Conservation (phyloP, 2,888 invertebrate genomes). For the Drosophila lacicola region DNA sequence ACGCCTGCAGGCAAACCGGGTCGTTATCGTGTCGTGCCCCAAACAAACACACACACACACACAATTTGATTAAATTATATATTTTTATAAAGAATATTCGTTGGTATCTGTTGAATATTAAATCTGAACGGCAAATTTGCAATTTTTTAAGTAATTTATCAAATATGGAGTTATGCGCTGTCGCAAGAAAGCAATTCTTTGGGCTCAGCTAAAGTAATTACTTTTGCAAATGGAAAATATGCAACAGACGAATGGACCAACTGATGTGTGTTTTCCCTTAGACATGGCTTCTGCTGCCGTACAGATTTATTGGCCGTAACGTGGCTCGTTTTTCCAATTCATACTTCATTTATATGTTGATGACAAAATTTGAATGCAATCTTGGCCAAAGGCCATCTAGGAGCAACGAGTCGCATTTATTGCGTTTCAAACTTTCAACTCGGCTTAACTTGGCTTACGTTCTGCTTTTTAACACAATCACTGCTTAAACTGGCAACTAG, state of each 20-base stretch:
- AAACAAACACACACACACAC: constrained; percentile 18
- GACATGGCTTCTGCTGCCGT: constrained; percentile 1
- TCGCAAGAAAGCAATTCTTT: constrained; percentile 40
- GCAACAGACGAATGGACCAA: constrained; percentile 6
- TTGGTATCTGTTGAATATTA: constrained; percentile 51
- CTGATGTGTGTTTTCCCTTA: constrained; percentile 10
- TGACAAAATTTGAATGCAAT: constrained; percentile 81
- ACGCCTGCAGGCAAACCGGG: constrained; percentile 61
- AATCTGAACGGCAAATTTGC: constrained; percentile 26
- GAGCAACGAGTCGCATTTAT: constrained; percentile 44
- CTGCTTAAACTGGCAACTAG: constrained; percentile 2
- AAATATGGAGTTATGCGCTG: constrained; percentile 34
- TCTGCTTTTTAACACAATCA: constrained; percentile 8
- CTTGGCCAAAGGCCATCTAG: constrained; percentile 60
- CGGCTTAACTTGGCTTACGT: constrained; percentile 19
- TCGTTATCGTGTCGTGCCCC: constrained; percentile 38
- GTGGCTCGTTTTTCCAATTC: constrained; percentile 26
- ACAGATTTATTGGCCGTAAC: constrained; percentile 26
- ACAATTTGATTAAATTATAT: constrained; percentile 71
- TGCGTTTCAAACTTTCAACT: constrained; percentile 10
- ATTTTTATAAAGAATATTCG: constrained; percentile 38
- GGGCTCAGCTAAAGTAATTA: constrained; percentile 70
- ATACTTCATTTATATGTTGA: constrained; percentile 78
- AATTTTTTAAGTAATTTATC: constrained; percentile 50
- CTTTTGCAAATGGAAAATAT: constrained; percentile 55